phyloP scores from a whole-genome alignment of 1,140 invertebrate species.

The Pachypeltis micranthus region DNA sequence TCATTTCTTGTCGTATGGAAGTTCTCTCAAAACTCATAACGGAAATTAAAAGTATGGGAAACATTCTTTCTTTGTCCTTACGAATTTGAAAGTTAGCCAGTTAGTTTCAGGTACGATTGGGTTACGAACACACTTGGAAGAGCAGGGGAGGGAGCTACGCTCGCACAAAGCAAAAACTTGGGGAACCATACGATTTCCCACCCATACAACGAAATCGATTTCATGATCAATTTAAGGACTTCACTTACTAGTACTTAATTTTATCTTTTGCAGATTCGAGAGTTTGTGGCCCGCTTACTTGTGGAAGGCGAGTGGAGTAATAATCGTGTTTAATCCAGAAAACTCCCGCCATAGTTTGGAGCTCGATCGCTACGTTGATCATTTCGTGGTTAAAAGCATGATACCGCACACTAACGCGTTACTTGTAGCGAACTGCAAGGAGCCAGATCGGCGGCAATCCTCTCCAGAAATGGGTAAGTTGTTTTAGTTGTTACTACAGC shows the following conservation, averaged over 20 bases:
- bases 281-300: slow-evolving; percentile 66
- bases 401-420: slow-evolving; percentile 12
- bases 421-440: slow-evolving; percentile 13
- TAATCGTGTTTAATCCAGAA: slow-evolving; percentile 58
- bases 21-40: too few relatives aligned
- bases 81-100: too few relatives aligned
- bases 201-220: too few relatives aligned
- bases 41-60: too few relatives aligned
- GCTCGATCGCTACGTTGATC: slow-evolving; percentile 57
- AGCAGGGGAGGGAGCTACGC: too few relatives aligned
- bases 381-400: slow-evolving; percentile 48
- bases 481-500: too few relatives aligned
- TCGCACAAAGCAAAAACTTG: too few relatives aligned
- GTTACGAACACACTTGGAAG: too few relatives aligned
- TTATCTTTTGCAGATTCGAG: slow-evolving; percentile 47
- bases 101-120: too few relatives aligned
- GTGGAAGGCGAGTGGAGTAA: slow-evolving; percentile 53
- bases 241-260: not conserved
- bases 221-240: too few relatives aligned
- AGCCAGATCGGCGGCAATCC: not conserved
- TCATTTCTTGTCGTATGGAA: too few relatives aligned
- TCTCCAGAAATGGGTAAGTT: slow-evolving; percentile 14
- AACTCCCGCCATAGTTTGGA: slow-evolving; percentile 44
- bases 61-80: too few relatives aligned
- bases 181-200: not conserved